Base-by-base conservation (phyloP, 1,140 invertebrate genomes). In the Scaptomyza pallida region DNA sequence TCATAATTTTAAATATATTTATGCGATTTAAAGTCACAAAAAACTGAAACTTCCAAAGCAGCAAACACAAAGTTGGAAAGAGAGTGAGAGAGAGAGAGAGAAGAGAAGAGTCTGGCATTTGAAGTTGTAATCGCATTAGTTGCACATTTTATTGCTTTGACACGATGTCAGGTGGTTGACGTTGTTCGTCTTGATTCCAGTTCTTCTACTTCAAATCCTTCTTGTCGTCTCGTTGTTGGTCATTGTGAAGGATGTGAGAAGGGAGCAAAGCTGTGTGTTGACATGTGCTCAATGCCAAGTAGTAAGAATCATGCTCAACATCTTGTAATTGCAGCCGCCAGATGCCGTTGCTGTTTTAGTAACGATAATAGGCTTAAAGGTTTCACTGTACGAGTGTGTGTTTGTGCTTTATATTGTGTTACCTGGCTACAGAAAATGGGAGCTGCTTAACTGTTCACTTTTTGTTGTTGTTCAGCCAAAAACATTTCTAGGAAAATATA, bases 81-180 rank as follows among this genome's bases (percentile, higher is more conserved):
- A 5, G 23, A 6, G 23, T 1, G 6, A 26, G 6, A 4, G 5
- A 9, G 50, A 17, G n/a, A 17, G 15, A 21, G 40, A 12, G 23
- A 33, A 26, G 26, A 35, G 19, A 52, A 26, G 23, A 41, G 13
- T 50, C 17, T 8, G 37, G 4, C 10, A 17, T 45, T 55, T n/a
- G 12, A 30, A 35, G 19, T 72, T 76, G 82, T 86, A 86, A 86
- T 86, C 81, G 82, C 75, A 86, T 86, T 86, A 86, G 82, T 78
- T 88, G 81, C 81, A 86, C 82, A 81, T 88, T 88, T 86, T 77
- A 85, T 88, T 77, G 65, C 62, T 59, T 63, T 69, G 62, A 76
- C 71, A 71, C 40, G 63, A 48, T 55, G 45, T 37, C 33, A 37
- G 33, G 33, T 37, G 33, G 33, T 37, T 37, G 33, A n/a, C n/a